Base-by-base conservation (phyloP, 2,888 invertebrate genomes). In the Rhagonycha lutea region DNA sequence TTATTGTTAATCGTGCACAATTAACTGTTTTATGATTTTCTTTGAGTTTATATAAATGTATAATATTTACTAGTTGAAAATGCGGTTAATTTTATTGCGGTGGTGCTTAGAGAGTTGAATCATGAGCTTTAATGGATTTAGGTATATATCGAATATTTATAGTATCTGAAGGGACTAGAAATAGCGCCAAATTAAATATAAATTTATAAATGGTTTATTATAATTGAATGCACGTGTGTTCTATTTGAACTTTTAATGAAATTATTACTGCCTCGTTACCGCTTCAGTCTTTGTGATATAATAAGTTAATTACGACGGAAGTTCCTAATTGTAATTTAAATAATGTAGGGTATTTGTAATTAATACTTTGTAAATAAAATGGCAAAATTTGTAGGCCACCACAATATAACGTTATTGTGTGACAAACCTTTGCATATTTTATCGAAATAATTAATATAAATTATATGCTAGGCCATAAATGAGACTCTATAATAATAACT, bases 301-400 rank as follows among this genome's bases (percentile, higher is more conserved):
- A 85, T 86, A 86, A 85, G 84, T 86, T 86, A 86, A 87, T 86
- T 86, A 86, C 84, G 83, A 84, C 85, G 85, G 85, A 86, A 86
- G 86, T 86, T 86, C 79, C 86, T 86, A 87, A 86, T 87, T 87
- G 87, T 86, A 86, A 86, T 86, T 86, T 86, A 86, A 87, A 86
- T 87, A 87, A 87, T 86, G 85, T 85, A 86, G 85, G 85, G 83
- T 85, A 85, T 84, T 84, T 84, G 85, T 85, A 86, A 86, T 87
- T 85, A 85, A 86, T 86, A 83, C 84, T 85, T 83, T 84, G 83
- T 84, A 83, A 83, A 84, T 83, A 85, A 85, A 85, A 85, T 84
- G 83, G 83, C 80, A 69, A 77, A 78, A 73, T 69, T 76, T 72
- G 71, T 74, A 32, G 65, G 71, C 61, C 65, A 29, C 32, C 63